Percentiles rank a stretch among this genome's conserved stretches.
Evolutionary conservation across 2,888 invertebrate species (phyloP).

Genomic region (Cantharis flavilabris): DNA sequence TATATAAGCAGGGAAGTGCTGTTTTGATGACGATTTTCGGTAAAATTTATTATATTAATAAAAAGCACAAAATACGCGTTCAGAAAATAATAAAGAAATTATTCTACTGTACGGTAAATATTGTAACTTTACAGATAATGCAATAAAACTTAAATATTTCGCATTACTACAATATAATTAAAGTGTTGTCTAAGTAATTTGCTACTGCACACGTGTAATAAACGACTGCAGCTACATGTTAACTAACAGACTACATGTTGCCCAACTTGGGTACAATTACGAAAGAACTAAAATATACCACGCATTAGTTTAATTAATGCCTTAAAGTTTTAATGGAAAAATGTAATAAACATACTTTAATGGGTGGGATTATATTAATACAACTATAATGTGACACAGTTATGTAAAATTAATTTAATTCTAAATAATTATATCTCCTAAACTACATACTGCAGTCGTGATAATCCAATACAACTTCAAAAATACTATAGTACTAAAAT

Average conservation of each 20-base stretch:
- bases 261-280: constrained; percentile 4
- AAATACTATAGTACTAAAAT: not conserved
- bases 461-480: not conserved
- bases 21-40: no score
- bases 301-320: constrained; percentile 2
- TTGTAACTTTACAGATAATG: not conserved
- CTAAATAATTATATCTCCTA: not conserved
- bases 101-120: not conserved
- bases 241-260: constrained; percentile 1
- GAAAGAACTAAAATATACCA: not conserved
- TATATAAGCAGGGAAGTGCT: no score
- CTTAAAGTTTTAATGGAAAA: constrained; percentile 3
- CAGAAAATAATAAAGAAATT: not conserved
- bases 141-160: constrained; percentile 13
- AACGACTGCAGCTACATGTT: constrained; percentile 11
- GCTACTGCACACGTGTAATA: constrained; percentile 9
- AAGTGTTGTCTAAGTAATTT: constrained; percentile 6
- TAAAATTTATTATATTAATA: not conserved
- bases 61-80: not conserved
- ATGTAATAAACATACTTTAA: not conserved
- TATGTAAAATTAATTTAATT: not conserved
- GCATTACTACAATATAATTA: constrained; percentile 17
- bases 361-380: not conserved
- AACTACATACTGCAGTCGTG: not conserved
- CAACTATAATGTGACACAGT: not conserved